These are phyloP conservation scores for Periphyllus acericola DNA, from an alignment of 2,888 invertebrate genomes.

Conservation along the genomic window DNA sequence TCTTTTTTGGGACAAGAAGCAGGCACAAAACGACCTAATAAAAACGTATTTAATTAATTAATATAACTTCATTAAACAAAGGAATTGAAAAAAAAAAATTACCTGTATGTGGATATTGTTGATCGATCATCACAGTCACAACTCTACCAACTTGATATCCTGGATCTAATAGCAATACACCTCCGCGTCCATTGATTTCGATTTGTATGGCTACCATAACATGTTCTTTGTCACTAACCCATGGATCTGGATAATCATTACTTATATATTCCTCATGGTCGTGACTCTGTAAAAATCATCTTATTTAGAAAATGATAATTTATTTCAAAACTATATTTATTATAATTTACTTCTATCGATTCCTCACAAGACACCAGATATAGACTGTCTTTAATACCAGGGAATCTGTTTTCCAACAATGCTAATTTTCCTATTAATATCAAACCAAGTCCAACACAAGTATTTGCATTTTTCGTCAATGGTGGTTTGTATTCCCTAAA, in stretches of 20 bases:
- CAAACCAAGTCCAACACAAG: constrained; percentile 88
- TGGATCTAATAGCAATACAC: constrained; percentile 86
- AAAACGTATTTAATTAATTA: constrained; percentile 62
- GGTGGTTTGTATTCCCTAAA: constrained; percentile 82
- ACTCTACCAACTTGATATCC: constrained; percentile 90
- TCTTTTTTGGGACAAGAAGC: constrained; percentile 67
- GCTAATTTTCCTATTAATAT: constrained; percentile 78
- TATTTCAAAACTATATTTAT: background rate
- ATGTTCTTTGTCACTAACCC: constrained; percentile 85
- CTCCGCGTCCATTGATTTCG: constrained; percentile 77
- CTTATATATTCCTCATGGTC: constrained; percentile 63
- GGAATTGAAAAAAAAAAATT: constrained; percentile 64
- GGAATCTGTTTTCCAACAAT: constrained; percentile 71
- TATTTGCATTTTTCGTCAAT: constrained; percentile 81
- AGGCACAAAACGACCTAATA: constrained; percentile 84
- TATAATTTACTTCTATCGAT: constrained; percentile 68
- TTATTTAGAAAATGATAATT: background rate
- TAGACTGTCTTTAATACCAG: constrained; percentile 74
- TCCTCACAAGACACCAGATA: constrained; percentile 90
- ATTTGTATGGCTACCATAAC: constrained; percentile 83
- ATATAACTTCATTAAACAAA: background rate
- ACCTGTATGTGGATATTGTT: constrained; percentile 87
- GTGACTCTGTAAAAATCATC: constrained; percentile 24
- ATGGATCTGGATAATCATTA: constrained; percentile 66
- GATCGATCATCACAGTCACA: constrained; percentile 87